A percentile compares a stretch with the other conserved stretches of the same genome.
Conservation (phyloP, 2,888 invertebrate species). For the Craniophora ligustri region DNA sequence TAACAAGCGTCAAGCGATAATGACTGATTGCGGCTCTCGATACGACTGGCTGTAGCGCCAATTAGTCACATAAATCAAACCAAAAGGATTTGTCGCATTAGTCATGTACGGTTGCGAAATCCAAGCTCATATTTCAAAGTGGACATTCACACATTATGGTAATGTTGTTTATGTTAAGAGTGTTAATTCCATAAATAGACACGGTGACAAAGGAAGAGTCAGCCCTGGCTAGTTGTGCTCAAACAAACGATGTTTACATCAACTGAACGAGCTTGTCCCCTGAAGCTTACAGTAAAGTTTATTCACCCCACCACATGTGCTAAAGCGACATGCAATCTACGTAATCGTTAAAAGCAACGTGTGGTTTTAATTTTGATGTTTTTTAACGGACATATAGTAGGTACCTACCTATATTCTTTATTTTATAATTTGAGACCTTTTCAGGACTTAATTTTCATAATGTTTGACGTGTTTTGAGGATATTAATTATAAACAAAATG, state of each 20-base stretch:
- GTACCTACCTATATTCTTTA: background rate
- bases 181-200: conserved; percentile 33
- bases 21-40: conserved; percentile 17
- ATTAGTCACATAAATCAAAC: conserved; percentile 39
- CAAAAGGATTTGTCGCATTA: conserved; percentile 24
- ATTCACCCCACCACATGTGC: conserved; percentile 71
- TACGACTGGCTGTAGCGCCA: conserved; percentile 19
- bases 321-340: conserved; percentile 51
- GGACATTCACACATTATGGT: conserved; percentile 5
- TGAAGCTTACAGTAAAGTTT: conserved; percentile 77
- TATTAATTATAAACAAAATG: background rate
- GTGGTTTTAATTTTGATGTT: conserved; percentile 11
- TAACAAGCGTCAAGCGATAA: conserved; percentile 21
- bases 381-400: background rate
- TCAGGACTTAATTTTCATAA: too few species aligned
- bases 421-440: too few species aligned
- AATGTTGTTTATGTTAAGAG: conserved; percentile 8
- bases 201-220: conserved; percentile 56
- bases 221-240: conserved; percentile 63
- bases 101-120: conserved; percentile 21
- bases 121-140: conserved; percentile 12
- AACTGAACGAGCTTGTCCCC: conserved; percentile 67
- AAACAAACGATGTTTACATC: conserved; percentile 78
- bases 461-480: too few species aligned
- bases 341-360: conserved; percentile 39